Evolutionary conservation across 1,140 invertebrate species (phyloP).

Genomic region (Drosophila cardini): DNA sequence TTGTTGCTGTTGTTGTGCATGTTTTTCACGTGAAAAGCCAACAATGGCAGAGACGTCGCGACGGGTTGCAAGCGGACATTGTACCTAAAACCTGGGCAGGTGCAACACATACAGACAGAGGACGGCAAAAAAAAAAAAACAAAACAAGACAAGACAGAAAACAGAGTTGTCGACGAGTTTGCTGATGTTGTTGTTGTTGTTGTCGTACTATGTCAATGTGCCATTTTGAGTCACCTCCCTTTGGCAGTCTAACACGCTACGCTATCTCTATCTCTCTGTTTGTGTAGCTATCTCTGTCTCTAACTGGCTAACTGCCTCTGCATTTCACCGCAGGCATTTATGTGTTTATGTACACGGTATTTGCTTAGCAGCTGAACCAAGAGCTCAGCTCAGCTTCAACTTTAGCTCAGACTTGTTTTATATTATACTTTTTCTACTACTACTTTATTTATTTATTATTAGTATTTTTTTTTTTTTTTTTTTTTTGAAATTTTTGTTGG

Average conservation of each 20-base stretch:
- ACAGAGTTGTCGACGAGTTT: conserved; percentile 24
- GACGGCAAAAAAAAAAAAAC: neutral
- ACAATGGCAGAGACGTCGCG: conserved; percentile 14
- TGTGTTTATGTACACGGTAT: conserved; percentile 46
- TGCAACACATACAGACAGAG: conserved; percentile 43
- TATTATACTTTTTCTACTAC: conserved; percentile 25
- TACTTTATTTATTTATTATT: neutral
- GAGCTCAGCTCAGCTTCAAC: conserved; percentile 11
- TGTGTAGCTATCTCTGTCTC: conserved; percentile 8
- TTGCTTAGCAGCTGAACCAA: conserved; percentile 62
- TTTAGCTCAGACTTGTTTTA: conserved; percentile 30
- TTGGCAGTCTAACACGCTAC: conserved; percentile 3
- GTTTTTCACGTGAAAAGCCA: conserved; percentile 58
- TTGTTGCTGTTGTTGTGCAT: conserved; percentile 33
- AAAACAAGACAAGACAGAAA: neutral
- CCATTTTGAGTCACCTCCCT: conserved; percentile 40
- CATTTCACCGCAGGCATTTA: conserved; percentile 61
- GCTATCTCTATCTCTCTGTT: conserved; percentile 20
- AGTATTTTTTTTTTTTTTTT: neutral
- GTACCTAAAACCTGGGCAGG: conserved; percentile 52
- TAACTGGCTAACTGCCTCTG: conserved; percentile 11
- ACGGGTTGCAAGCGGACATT: conserved; percentile 10
- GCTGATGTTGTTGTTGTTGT: conserved; percentile 20
- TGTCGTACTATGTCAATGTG: conserved; percentile 55
- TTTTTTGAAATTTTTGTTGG: conserved; percentile 27